phyloP scores from a whole-genome alignment of 2,113 vertebrate species.

The Kryptolebias marmoratus region DNA sequence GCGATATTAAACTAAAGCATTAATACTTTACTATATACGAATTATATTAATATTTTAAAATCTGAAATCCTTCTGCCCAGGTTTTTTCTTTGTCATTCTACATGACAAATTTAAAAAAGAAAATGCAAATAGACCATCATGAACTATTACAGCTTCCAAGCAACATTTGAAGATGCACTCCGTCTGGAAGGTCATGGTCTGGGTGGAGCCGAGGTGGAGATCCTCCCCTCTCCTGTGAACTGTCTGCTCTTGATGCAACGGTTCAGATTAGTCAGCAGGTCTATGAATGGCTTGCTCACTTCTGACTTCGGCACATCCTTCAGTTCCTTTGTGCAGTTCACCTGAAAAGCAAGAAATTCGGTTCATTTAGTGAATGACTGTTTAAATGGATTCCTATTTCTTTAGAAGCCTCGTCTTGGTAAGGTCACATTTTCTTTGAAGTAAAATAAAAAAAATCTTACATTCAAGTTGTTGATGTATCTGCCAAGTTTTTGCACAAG shows the following conservation, averaged over 20 bases:
- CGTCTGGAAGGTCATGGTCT: not conserved
- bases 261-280: accelerated
- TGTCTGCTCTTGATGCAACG: not conserved
- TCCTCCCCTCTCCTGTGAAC: not conserved
- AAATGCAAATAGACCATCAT: not conserved
- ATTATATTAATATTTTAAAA: not conserved
- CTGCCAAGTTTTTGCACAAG: not conserved
- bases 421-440: not conserved
- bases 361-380: not conserved
- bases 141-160: too few relatives aligned
- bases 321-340: not conserved
- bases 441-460: constrained; percentile 19
- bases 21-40: not conserved
- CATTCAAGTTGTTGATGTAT: accelerated
- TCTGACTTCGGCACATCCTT: accelerated
- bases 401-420: too few relatives aligned
- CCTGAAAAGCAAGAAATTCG: constrained; percentile 35
- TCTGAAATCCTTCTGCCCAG: not conserved
- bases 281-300: accelerated
- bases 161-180: not conserved
- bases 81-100: not conserved
- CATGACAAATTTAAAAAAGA: not conserved
- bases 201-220: not conserved
- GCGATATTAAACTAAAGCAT: not conserved
- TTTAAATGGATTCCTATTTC: not conserved